Evolutionary conservation across 2,888 invertebrate genomes (phyloP).

Genomic region (Ectemnius cavifrons): DNA sequence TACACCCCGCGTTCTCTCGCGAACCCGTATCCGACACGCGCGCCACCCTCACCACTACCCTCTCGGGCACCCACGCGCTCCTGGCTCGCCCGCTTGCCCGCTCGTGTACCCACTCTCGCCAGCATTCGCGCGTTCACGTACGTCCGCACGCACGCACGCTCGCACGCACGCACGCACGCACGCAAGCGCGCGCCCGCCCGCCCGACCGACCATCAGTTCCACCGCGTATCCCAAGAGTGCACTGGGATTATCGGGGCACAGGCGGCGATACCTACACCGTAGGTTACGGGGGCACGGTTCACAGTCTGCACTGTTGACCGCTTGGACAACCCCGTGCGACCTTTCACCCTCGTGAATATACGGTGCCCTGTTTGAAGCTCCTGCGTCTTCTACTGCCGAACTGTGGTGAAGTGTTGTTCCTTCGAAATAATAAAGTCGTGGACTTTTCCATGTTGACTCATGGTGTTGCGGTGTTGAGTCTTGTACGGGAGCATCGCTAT

Average conservation of each 20-base stretch:
- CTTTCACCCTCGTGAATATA: no score
- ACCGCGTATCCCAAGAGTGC: background rate
- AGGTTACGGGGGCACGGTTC: slow-evolving; percentile 5
- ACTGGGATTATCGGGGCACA: background rate
- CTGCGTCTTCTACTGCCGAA: background rate
- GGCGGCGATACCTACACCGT: background rate
- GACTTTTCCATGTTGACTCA: background rate
- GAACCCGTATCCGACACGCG: slow-evolving; percentile 7
- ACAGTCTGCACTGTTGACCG: background rate
- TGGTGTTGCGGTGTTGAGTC: no score
- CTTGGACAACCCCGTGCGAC: no score
- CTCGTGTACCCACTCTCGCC: background rate
- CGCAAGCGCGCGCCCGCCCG: slow-evolving; percentile 7
- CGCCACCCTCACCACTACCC: slow-evolving; percentile 1
- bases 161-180: slow-evolving; percentile 27
- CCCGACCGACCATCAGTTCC: background rate
- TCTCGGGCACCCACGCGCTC: background rate
- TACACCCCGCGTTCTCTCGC: slow-evolving; percentile 1
- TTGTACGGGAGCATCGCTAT: no score
- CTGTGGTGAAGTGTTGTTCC: background rate
- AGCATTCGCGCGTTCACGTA: slow-evolving; percentile 11
- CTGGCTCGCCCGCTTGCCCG: background rate
- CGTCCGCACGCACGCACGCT: slow-evolving; percentile 28
- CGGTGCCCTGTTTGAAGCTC: background rate
- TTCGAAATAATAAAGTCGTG: background rate